Base-by-base conservation (phyloP, 2,113 vertebrate species). In the Microtus oregoni region DNA sequence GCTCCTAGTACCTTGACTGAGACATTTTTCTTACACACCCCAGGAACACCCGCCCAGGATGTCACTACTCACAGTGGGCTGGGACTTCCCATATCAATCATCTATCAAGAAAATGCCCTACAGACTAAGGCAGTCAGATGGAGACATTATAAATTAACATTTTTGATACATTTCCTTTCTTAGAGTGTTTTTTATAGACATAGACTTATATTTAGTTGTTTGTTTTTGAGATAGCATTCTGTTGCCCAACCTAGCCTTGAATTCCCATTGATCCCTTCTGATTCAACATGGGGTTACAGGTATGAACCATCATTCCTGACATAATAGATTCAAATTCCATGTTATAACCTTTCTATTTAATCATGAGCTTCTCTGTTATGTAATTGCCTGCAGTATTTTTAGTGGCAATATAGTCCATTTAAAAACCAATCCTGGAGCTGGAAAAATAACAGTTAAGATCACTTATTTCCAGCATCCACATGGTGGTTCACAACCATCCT, bases 101-200 rank as follows among this genome's bases (percentile, higher is more conserved):
- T 79, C 55, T 24, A 20, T 72, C 70, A 72, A 81, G 32, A 81
- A 81, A 81, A n/a, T 81, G 32, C 24, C 52, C 79, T 61, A 26
- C 22, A 82, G 78, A 58, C 1, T 24, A 24, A 58, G 52, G 20
- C 52, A 82, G 35, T 38, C 10, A 7, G 30, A 52, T 52, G 52
- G 32, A 81, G 52, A 19, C 52, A 82, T 81, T 58, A 83, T 79
- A 19, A 73, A 68, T 93, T 93, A 47, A 87, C 38, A 83, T 93
- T 95, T 95, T 95, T 94, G n/a, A 87, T 95, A 44, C 20, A 88
- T 75, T 78, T 26, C 12, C 75, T 44, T 88, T 96, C 67, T 95
- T 95, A 38, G 85, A 30, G 26, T 92, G 38, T 92, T 91, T 89
- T 94, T 47, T 68, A 73, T 91, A 91, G 38, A 85, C 10, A 76